These are phyloP conservation scores for Diplolepis rosae DNA, from an alignment of 2,888 invertebrate species.

Conservation along the genomic window DNA sequence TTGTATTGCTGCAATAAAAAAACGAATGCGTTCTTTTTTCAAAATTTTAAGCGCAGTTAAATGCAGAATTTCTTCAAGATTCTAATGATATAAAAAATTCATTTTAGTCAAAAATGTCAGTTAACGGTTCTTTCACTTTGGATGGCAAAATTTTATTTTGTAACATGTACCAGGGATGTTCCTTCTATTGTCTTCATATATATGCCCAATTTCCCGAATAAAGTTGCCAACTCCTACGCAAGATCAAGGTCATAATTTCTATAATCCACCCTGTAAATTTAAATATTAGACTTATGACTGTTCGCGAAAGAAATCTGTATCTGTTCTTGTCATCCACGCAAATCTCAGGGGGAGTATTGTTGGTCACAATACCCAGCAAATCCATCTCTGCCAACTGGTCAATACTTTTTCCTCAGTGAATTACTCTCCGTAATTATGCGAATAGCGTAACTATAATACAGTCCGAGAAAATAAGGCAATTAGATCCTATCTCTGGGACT, in stretches of 20 bases:
- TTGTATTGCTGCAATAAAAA: no score
- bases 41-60: no score
- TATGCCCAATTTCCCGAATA: conserved; percentile 4
- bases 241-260: conserved; percentile 42
- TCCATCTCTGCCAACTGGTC: neutral
- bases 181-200: neutral
- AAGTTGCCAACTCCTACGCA: conserved; percentile 10
- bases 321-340: conserved; percentile 21
- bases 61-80: no score
- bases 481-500: no score
- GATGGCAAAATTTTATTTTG: no score
- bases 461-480: neutral
- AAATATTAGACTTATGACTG: conserved; percentile 54
- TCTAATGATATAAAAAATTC: no score
- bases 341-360: conserved; percentile 7
- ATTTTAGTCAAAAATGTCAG: no score
- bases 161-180: neutral
- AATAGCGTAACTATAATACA: neutral
- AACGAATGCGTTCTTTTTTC: no score
- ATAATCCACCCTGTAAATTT: conserved; percentile 48
- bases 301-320: conserved; percentile 52
- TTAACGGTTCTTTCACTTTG: no score
- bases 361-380: neutral
- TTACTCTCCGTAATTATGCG: neutral
- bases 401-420: neutral